These are phyloP conservation scores for Temnothorax curvispinosus DNA, from an alignment of 1,140 invertebrate genomes.

Conservation along the genomic window DNA sequence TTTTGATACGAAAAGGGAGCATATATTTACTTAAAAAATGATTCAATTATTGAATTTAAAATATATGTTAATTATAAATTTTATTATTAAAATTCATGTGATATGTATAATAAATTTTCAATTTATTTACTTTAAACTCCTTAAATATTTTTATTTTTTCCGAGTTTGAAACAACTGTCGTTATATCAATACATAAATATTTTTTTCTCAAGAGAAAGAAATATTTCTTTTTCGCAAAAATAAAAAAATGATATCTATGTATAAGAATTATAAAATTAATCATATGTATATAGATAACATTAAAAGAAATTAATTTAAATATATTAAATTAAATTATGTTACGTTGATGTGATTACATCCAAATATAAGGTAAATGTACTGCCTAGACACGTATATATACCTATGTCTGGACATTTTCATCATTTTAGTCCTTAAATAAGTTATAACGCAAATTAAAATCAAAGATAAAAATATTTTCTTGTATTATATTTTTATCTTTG, in stretches of 20 bases:
- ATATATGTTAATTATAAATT: background rate
- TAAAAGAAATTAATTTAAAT: background rate
- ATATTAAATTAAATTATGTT: background rate
- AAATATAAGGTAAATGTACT: background rate
- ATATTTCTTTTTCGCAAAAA: background rate
- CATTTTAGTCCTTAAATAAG: too few species aligned
- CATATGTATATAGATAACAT: background rate
- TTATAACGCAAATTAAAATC: too few species aligned
- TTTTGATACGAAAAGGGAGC: background rate
- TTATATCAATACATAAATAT: background rate
- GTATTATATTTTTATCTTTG: too few species aligned
- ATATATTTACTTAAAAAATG: background rate
- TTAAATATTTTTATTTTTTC: background rate
- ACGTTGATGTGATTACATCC: background rate
- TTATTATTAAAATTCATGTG: background rate
- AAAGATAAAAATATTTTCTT: too few species aligned
- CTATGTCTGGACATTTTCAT: too few species aligned
- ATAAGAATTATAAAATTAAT: background rate
- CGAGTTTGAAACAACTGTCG: background rate
- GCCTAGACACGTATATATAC: too few species aligned
- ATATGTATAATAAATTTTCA: background rate
- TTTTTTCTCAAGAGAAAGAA: background rate
- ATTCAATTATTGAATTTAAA: background rate
- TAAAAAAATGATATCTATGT: background rate
- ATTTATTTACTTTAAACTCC: background rate